Evolutionary conservation across 2,113 vertebrate species (phyloP), one percentile per base, ranked within the genome.

Genomic region (Noturus placidus): DNA sequence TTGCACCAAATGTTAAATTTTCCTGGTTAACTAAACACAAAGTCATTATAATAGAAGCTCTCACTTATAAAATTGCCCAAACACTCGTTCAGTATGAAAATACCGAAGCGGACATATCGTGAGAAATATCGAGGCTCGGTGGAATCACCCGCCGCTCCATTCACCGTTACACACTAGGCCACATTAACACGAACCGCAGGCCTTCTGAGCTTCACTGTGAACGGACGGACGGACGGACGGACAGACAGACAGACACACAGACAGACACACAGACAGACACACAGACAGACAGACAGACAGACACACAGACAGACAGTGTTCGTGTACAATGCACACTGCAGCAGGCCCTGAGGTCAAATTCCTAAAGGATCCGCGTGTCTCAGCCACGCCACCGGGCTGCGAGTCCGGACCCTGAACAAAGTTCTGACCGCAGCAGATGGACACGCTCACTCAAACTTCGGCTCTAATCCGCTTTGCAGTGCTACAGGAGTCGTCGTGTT

Each of bases 371-470:
- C 54, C 56, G 33, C 27, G 54, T 17, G 5, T 80, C 38, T 50
- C 61, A 30, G 54, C 52, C 15, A 35, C 50, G 19, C 76, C 50
- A 52, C 33, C n/a, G 8, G 25, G 52, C 52, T 50, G 38, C n/a
- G 22, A 59, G 33, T 72, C 50, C 42, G 57, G 42, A 57, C 22
- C 27, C 33, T 33, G 84, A 14, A 74, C 5, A 77, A 87, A 87
- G 87, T 87, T 87, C 46, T 87, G 82, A 87, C 87, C 78, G 87
- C 70, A 84, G 46, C 42, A 76, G 27, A 74, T 10, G 52, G 83
- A 67, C 33, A 86, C 46, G 9, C 70, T 20, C 4, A 10, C n/a
- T 77, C 42, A 50, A 86, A 86, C 46, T 63, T 80, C 54, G 2
- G 2, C 27, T 11, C 5, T 54, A 67, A 80, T 17, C 42, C 30